Evolutionary conservation across 1,140 invertebrate genomes (phyloP), one percentile per base, ranked within the genome.

Genomic region (Solen grandis): DNA sequence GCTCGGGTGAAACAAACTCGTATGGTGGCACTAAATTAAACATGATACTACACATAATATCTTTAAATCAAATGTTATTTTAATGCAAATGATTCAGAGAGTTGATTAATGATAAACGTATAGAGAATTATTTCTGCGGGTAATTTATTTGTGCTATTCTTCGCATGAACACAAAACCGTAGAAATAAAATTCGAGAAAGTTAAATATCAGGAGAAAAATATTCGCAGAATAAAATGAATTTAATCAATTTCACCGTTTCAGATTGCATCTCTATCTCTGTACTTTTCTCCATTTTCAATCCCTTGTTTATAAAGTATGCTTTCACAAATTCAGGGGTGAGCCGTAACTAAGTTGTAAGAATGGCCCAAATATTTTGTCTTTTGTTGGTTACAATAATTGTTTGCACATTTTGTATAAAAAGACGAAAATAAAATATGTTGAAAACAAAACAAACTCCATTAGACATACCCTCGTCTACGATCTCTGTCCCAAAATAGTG

Each of bases 401-500:
- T n/a, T n/a, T n/a, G n/a, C n/a, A n/a, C n/a, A n/a, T n/a, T n/a
- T n/a, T n/a, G n/a, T n/a, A n/a, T n/a, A n/a, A n/a, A n/a, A n/a
- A n/a, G n/a, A n/a, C n/a, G n/a, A n/a, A n/a, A n/a, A n/a, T n/a
- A n/a, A n/a, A n/a, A 68, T 5, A 10, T 69, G 27, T 0, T 3
- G n/a, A 50, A 3, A 2, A 8, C 19, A 10, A 69, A 4, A 50
- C 1, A 50, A 38, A 19, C 3, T 27, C 2, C n/a, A 29, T 13
- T 13, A 19, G n/a, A 33, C 31, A 2, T 73, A 76, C 74, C 74
- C 55, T 76, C 50, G 16, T 66, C 46, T 31, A 76, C 55, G 1
- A 63, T 41, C 10, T 66, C 62, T 36, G 60, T 76, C 1, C 74
- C 74, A 38, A 76, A 76, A 46, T 76, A 76, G 35, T 65, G 62